phyloP scores from a whole-genome alignment of 1,140 invertebrate species.

The Heliconius congener region DNA sequence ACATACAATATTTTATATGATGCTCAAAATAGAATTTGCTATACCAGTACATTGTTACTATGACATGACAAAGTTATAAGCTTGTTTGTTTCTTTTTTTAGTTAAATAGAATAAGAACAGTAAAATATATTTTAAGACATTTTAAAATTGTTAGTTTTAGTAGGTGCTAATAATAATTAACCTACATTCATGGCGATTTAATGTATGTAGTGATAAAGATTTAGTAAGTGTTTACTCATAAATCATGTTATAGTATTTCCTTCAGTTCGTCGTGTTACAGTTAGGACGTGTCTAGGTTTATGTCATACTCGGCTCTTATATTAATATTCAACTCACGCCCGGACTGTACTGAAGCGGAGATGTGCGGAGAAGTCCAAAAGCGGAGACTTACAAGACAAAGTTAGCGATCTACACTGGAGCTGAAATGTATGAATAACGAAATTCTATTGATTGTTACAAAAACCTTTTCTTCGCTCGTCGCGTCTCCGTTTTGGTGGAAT shows the following conservation, averaged over 20 bases:
- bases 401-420: no score
- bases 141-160: conserved; percentile 1
- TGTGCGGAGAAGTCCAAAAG: no score
- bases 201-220: neutral
- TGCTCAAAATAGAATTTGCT: neutral
- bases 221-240: neutral
- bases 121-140: neutral
- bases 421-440: no score
- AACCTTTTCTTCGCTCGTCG: no score
- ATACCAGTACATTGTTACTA: neutral
- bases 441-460: no score
- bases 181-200: neutral
- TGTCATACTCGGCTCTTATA: no score
- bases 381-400: no score
- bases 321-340: no score
- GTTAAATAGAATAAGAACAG: neutral
- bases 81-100: neutral
- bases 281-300: no score
- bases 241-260: neutral
- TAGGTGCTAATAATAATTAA: neutral
- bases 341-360: no score
- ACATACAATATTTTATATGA: no score
- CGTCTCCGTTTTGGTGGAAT: no score
- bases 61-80: neutral
- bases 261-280: neutral